Base-by-base conservation (phyloP, 30 jellyfish, hydroid and myxozoan species). In the Chrysaora quinquecirrha region DNA sequence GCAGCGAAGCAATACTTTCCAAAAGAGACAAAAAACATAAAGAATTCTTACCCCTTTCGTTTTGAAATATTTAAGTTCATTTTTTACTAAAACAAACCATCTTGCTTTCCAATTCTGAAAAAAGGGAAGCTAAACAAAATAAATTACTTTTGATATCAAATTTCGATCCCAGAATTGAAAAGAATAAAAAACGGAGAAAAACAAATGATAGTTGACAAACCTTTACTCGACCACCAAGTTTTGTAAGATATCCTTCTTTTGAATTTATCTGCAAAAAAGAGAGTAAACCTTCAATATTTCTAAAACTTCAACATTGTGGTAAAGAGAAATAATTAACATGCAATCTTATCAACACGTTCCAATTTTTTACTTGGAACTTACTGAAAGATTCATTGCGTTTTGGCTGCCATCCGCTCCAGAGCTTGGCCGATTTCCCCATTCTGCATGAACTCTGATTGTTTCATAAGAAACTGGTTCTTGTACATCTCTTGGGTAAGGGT, bases 91-190 rank as follows among this genome's bases (percentile, higher is more conserved):
- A 3, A 93, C 98, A 82, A 93, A 93, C 98, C 98, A 93, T 29
- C 98, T 89, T 21, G 98, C 94, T 70, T 87, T 93, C 98, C 98
- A 93, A 47, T 84, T 93, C 98, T 93, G 67, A 30, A 86, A 75
- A 30, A 34, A 64, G 50, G 48, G 35, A 76, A 50, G 54, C 95
- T 34, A 38, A 14, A 38, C 54, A 71, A 49, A 71, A 31, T 20
- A 30, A 25, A 47, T 48, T 19, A 71, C 16, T 34, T 56, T 56
- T 56, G 6, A 56, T n/a, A 24, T 56, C 30, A 56, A 24, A 24
- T 7, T 3, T 18, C n/a, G 27, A 56, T n/a, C 9, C 27, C 7
- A 56, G 31, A 29, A 23, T 48, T 22, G 24, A 21, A 72, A 72
- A 38, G 21, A 3, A 64, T 20, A 34, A 31, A 2, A 29, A 11